Conservation (phyloP, 2,888 invertebrate species). For the Chelonus formosanus region DNA sequence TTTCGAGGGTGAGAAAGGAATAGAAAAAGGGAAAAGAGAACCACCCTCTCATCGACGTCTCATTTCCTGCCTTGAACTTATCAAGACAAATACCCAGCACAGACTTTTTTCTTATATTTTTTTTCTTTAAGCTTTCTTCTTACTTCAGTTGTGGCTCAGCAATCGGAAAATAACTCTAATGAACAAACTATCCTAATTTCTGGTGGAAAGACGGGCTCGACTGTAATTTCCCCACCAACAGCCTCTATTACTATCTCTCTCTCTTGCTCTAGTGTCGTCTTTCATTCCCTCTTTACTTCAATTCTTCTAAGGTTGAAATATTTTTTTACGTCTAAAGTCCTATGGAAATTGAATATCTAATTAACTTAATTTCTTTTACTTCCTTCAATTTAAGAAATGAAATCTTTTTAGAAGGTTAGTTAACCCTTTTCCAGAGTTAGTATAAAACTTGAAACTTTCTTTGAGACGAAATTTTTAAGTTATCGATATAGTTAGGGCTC, state of each 20-base stretch:
- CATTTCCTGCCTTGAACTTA: slow-evolving; percentile 55
- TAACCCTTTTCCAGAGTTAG: no score
- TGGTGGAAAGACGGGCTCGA: slow-evolving; percentile 19
- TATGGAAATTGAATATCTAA: slow-evolving; percentile 17
- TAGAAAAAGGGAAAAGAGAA: slow-evolving; percentile 26
- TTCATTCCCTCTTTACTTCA: neutral
- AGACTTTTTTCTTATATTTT: slow-evolving; percentile 12
- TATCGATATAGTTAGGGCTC: slow-evolving; percentile 1
- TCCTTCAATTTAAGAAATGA: neutral
- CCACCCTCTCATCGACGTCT: slow-evolving; percentile 52
- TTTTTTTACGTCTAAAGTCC: neutral
- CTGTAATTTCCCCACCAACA: slow-evolving; percentile 25
- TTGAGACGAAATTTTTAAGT: slow-evolving; percentile 13
- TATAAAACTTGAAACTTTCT: slow-evolving; percentile 10
- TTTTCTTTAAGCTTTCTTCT: slow-evolving; percentile 34
- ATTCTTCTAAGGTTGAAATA: slow-evolving; percentile 6
- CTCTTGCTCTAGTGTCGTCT: no score
- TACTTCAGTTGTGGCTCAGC: slow-evolving; percentile 31
- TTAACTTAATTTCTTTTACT: slow-evolving; percentile 5
- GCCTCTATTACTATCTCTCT: neutral
- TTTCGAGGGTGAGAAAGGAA: slow-evolving; percentile 22
- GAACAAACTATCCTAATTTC: slow-evolving; percentile 55
- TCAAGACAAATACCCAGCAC: slow-evolving; percentile 55
- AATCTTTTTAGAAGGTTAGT: neutral
- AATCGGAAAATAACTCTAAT: slow-evolving; percentile 53